These are phyloP conservation scores for Erythrocercus mccallii DNA, from an alignment of 2,113 vertebrate genomes.

Conservation along the genomic window DNA sequence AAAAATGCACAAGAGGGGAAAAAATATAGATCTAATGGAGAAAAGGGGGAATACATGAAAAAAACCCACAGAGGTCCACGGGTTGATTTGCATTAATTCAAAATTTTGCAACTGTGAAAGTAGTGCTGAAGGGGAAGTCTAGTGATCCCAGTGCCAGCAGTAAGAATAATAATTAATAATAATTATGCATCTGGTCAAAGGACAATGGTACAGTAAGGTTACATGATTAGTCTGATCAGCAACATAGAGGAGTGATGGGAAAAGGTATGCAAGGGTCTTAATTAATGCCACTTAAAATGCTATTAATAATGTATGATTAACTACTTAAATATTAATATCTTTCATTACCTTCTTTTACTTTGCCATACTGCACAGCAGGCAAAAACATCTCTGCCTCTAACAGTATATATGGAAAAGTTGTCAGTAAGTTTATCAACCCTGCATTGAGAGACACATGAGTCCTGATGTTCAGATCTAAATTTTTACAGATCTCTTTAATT, in stretches of 20 bases:
- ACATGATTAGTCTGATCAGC: conserved; percentile 30
- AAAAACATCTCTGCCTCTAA: background rate
- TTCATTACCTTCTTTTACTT: conserved; percentile 9
- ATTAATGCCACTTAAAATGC: conserved; percentile 21
- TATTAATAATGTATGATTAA: conserved; percentile 42
- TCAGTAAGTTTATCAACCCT: background rate
- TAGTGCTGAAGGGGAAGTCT: background rate
- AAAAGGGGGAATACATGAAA: background rate
- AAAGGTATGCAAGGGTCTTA: background rate
- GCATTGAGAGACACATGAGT: background rate
- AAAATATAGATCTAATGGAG: background rate
- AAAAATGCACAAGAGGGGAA: background rate
- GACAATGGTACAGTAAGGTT: conserved; percentile 1
- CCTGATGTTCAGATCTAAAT: background rate
- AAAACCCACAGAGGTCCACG: background rate
- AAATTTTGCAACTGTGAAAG: background rate
- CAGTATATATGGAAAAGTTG: background rate
- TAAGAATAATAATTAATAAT: conserved; percentile 10
- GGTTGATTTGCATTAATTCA: background rate
- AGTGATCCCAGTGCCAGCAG: background rate
- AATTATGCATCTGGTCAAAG: background rate
- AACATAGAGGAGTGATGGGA: background rate
- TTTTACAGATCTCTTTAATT: background rate
- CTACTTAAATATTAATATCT: conserved; percentile 49
- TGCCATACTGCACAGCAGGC: background rate